Base-by-base conservation (phyloP, 1,140 invertebrate species). In the Leptopilina boulardi region DNA sequence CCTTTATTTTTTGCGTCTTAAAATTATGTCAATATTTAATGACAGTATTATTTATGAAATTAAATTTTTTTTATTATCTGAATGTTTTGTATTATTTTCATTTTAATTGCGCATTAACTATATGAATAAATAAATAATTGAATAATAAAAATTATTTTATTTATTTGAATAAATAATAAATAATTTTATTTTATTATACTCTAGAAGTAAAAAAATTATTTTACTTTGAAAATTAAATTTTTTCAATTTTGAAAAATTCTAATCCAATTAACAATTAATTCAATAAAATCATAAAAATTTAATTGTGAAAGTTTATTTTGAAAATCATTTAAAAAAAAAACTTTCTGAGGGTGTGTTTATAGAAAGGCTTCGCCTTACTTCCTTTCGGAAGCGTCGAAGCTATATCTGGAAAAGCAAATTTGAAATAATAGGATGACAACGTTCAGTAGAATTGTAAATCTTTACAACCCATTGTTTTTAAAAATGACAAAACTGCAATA, bases 381-480 rank as follows among this genome's bases (percentile, higher is more conserved):
- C 21, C 59, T 34, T 66, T 66, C 59, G 26, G 59, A 30, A 30
- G 23, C 21, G 26, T 30, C 30, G 11, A 13, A 26, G 13, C 13
- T 19, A 9, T 15, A 5, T n/a, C 10, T 30, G 59, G 11, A 66
- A n/a, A n/a, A 66, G 23, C 23, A 66, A 66, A 66, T 59, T 30
- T 23, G 59, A 66, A n/a, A 66, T 66, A 66, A 30, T 66, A 30
- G 47, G 3, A 51, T 34, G 23, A 34, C 59, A 66, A 66, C 15
- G 23, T 66, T 66, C 59, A 26, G 47, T 51, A 5, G 21, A 5
- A 30, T 66, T 66, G 59, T 30, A 66, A 66, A 30, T 66, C 59
- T 66, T 66, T 30, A 66, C 59, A 66, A 66, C 59, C 59, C 26
- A 66, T 66, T 66, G 59, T 66, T 30, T 34, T 13, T 30, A 66